Evolutionary conservation across 2,797 vertebrate species (phyloP).

Genomic region (Cossypha niveicapilla): DNA sequence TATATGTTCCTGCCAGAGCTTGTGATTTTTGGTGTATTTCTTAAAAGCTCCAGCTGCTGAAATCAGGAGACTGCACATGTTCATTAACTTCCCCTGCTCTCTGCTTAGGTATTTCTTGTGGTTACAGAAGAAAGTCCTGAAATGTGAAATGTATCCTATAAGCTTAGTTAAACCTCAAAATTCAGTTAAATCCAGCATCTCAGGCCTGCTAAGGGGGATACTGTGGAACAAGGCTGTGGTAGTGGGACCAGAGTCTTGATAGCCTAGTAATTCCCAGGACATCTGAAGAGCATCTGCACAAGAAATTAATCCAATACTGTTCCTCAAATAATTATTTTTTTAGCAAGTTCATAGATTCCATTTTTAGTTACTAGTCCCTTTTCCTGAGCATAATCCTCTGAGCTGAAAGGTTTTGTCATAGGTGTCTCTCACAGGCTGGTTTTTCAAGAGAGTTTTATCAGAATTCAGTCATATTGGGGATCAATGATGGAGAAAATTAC

Average conservation of each 20-base stretch:
- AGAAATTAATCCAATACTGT: neutral
- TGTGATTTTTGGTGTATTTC: neutral
- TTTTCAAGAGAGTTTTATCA: neutral
- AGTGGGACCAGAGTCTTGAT: neutral
- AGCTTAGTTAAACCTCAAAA: neutral
- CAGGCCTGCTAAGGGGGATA: neutral
- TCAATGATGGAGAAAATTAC: neutral
- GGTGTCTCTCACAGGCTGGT: neutral
- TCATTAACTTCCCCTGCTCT: neutral
- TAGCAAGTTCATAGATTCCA: neutral
- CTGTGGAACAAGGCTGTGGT: neutral
- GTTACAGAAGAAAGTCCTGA: neutral
- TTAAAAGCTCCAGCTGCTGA: slow-evolving; percentile 21
- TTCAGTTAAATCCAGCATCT: neutral
- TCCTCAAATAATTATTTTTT: neutral
- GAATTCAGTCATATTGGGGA: neutral
- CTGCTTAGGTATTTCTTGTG: neutral
- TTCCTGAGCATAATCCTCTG: neutral
- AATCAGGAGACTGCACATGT: neutral
- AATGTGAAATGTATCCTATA: neutral
- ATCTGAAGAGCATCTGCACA: neutral
- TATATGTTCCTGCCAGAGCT: neutral
- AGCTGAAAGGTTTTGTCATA: neutral
- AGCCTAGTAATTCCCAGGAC: neutral
- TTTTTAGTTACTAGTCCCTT: neutral